These are phyloP conservation scores for Astropecten irregularis DNA, from an alignment of 53 echinoderm and acorn worm genomes.

Conservation along the genomic window DNA sequence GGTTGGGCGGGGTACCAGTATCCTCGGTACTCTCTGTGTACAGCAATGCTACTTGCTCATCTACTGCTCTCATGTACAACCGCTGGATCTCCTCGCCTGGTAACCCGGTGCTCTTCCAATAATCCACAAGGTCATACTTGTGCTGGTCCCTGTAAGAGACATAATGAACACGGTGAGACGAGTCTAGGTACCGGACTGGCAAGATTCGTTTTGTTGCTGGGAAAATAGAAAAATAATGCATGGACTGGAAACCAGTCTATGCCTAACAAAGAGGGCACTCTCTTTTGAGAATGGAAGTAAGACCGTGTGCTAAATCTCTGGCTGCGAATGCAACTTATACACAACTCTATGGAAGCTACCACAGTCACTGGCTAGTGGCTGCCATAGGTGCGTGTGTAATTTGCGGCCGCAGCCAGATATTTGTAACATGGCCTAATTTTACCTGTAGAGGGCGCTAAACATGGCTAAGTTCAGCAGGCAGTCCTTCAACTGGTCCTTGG, in stretches of 20 bases:
- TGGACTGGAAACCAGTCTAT: too few species aligned
- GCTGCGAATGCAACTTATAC: too few species aligned
- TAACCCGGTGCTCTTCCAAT: slow-evolving; percentile 71
- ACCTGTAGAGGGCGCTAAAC: slow-evolving; percentile 74
- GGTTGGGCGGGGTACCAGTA: slow-evolving; percentile 38
- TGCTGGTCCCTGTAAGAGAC: slow-evolving; percentile 57
- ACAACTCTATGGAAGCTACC: too few species aligned
- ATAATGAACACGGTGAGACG: not conserved
- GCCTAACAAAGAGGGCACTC: too few species aligned
- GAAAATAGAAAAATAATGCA: not conserved
- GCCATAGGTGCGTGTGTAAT: too few species aligned
- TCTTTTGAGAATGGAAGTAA: too few species aligned
- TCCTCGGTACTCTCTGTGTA: slow-evolving; percentile 64
- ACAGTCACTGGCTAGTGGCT: too few species aligned
- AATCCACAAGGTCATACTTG: slow-evolving; percentile 81
- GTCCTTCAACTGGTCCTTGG: slow-evolving; percentile 47
- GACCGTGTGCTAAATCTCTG: too few species aligned
- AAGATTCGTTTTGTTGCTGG: not conserved
- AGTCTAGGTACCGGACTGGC: not conserved
- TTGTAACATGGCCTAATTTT: too few species aligned
- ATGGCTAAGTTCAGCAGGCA: slow-evolving; percentile 66
- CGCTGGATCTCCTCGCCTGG: slow-evolving; percentile 64
- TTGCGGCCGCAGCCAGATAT: too few species aligned
- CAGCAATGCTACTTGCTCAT: slow-evolving; percentile 74
- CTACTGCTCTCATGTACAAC: slow-evolving; percentile 54